Evolutionary conservation across 2,797 vertebrate species (phyloP), one percentile per base, ranked within the genome.

Genomic region (Chelon labrosus): DNA sequence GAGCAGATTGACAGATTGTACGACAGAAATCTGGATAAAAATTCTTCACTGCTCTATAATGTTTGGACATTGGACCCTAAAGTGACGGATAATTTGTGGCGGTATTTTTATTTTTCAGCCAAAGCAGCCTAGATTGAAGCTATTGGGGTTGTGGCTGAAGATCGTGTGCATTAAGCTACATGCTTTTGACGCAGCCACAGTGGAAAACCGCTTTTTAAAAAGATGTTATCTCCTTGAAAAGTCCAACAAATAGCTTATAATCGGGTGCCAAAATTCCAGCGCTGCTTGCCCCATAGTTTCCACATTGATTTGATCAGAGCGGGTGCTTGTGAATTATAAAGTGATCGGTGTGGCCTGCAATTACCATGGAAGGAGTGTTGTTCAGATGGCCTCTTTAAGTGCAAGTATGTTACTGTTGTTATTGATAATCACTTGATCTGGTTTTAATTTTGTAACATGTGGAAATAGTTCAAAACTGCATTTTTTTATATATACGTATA

Each of bases 371-470:
- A 58, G 79, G 82, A 89, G 88, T 87, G 82, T 87, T 85, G 86
- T 89, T 89, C 73, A 86, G 86, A 92, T 85, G 89, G 88, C 89
- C 91, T 94, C 91, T 92, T 90, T 87, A 85, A 87, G 89, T 92
- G 88, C 76, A 90, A 90, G 78, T 94, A 85, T 84, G 73, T 92
- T 87, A 85, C 89, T 82, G 80, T 92, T 89, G 82, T 91, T 88
- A 63, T 89, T 84, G 79, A 89, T 91, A 74, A 89, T 91, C 90
- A 92, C 90, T 84, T 82, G 73, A 84, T 84, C 85, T 89, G 79
- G 76, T 68, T 93, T 92, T 85, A 66, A 89, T 92, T 95, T 94
- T 93, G 89, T 93, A 93, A 90, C 83, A 85, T 75, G 92, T 93
- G 86, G 80, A 90, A 88, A 91, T 87, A 80, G 75, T 89, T 90